Percentiles rank a stretch among this genome's conserved stretches.
phyloP scores from a whole-genome alignment of 2,797 vertebrate genomes.

The Brachyalestes nurse region DNA sequence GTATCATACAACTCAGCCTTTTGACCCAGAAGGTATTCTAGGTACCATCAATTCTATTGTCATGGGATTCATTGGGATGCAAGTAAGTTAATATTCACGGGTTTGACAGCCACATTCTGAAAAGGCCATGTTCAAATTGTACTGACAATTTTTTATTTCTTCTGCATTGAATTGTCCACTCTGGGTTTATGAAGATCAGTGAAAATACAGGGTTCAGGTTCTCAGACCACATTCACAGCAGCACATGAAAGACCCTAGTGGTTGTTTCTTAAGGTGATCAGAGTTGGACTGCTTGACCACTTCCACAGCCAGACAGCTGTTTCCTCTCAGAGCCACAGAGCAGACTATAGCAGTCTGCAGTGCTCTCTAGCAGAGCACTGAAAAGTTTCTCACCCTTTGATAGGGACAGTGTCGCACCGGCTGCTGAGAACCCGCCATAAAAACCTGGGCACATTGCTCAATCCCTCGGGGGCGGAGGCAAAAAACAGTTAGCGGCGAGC shows the following conservation, averaged over 20 bases:
- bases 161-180: neutral
- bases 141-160: neutral
- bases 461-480: conserved; percentile 71
- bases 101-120: neutral
- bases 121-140: neutral
- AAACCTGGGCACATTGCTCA: conserved; percentile 73
- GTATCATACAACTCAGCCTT: conserved; percentile 78
- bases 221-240: neutral
- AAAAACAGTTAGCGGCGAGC: conserved; percentile 69
- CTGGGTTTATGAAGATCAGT: neutral
- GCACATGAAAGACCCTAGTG: conserved; percentile 31
- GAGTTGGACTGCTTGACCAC: conserved; percentile 33
- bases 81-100: conserved; percentile 72
- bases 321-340: conserved; percentile 59
- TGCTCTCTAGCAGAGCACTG: conserved; percentile 47
- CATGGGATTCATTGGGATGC: conserved; percentile 84
- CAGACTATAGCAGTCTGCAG: conserved; percentile 48
- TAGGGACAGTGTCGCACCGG: conserved; percentile 61
- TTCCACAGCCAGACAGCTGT: conserved; percentile 69
- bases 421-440: conserved; percentile 72
- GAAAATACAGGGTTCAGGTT: conserved; percentile 6
- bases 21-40: conserved; percentile 83
- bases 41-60: conserved; percentile 79
- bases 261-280: conserved; percentile 39
- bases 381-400: conserved; percentile 58